Evolutionary conservation across 2,797 vertebrate species (phyloP).

Genomic region (Tiaroga cobitis): DNA sequence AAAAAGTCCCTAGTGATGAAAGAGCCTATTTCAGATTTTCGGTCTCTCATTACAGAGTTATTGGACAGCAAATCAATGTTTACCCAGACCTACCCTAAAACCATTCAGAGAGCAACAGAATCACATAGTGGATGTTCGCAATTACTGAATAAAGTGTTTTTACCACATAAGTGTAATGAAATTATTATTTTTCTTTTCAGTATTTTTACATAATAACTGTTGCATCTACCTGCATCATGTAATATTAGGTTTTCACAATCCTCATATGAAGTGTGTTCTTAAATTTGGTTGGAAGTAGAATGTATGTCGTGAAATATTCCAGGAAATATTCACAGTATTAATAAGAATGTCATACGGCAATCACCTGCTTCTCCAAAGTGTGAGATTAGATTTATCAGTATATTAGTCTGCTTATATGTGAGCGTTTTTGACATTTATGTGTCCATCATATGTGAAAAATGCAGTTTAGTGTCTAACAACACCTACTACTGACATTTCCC

Average conservation of each 20-base stretch:
- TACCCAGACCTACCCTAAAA: neutral
- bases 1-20: neutral
- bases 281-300: neutral
- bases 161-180: neutral
- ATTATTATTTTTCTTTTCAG: neutral
- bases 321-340: neutral
- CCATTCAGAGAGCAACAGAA: neutral
- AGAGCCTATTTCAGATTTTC: neutral
- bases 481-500: neutral
- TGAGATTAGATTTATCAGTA: neutral
- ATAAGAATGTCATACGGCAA: neutral
- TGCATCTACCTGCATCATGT: neutral
- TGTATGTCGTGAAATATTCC: neutral
- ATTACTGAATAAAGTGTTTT: conserved; percentile 13
- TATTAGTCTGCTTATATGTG: neutral
- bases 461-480: neutral
- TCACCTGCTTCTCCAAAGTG: neutral
- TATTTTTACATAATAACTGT: neutral
- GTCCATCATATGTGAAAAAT: neutral
- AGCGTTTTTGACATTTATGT: neutral
- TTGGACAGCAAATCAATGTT: conserved; percentile 7
- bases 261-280: neutral
- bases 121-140: neutral
- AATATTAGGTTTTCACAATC: neutral
- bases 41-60: neutral